Evolutionary conservation across 2,888 invertebrate species (phyloP), one percentile per base, ranked within the genome.

Genomic region (Scaptomyza tumidula): DNA sequence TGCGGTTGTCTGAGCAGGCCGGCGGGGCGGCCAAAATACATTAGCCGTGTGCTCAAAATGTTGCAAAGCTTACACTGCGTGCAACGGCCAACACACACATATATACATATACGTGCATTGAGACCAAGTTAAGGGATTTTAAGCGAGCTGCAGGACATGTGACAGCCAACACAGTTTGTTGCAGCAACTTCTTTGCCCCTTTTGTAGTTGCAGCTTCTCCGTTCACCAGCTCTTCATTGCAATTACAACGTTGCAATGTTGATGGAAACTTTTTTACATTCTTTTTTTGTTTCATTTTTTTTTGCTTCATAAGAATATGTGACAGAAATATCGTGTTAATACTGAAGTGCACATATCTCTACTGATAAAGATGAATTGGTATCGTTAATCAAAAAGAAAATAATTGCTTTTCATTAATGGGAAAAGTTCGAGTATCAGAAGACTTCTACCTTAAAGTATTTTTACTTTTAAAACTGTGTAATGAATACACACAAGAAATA

Each of bases 201-300:
- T 16, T 6, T 37, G 33, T n/a, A 35, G 48, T 24, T 53, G 16
- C 5, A 19, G 13, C 14, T 46, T 6, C 19, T 11, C 55, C 45
- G 19, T 53, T 54, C 53, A 52, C 53, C 57, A 69, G 41, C 71
- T 70, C 68, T 71, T 71, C 69, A 75, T 74, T 81, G 79, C 80
- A 80, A 84, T 85, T 85, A 85, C 86, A 86, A 79, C 76, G 79
- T 84, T 89, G 88, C 88, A 84, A 77, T 73, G 84, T 80, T 88
- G 78, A 81, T 80, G 79, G 66, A 67, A 70, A 61, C 62, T 67
- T 75, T 68, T 58, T 49, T 13, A 1, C 9, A 2, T n/a, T 64
- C 78, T 71, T 66, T 69, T 1, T 10, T 54, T n/a, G n/a, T 79
- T 72, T 13, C 16, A 13, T 29, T 27, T 10, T 78, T 49, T 52